phyloP scores from a whole-genome alignment of 2,888 invertebrate species.

The Drosophila algonquin region DNA sequence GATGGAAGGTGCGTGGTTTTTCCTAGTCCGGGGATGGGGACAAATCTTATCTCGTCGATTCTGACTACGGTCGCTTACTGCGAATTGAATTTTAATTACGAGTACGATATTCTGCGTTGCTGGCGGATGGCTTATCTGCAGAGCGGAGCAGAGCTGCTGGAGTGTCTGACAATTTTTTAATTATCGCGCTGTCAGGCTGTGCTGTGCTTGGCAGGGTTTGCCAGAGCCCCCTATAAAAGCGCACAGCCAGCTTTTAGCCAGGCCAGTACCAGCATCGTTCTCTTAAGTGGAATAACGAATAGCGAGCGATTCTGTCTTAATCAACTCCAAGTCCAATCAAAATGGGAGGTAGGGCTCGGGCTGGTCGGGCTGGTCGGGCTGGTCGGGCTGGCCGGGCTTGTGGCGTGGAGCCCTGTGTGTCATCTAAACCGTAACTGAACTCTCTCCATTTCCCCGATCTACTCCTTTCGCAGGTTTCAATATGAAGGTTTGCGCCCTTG shows the following conservation, averaged over 20 bases:
- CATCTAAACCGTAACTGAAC: neutral
- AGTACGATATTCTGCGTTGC: conserved; percentile 45
- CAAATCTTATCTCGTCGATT: conserved; percentile 29
- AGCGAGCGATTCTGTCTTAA: conserved; percentile 21
- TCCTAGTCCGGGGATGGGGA: neutral
- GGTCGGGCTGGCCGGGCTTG: neutral
- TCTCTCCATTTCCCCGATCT: neutral
- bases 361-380: neutral
- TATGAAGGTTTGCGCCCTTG: conserved; percentile 35
- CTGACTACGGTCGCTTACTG: neutral
- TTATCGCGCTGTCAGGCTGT: conserved; percentile 45
- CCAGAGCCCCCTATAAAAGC: conserved; percentile 55
- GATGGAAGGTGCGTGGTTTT: conserved; percentile 39
- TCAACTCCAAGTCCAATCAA: conserved; percentile 10
- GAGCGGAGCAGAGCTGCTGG: conserved; percentile 22
- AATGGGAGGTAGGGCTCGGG: conserved; percentile 37
- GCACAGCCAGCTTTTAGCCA: conserved; percentile 34
- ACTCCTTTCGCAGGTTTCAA: conserved; percentile 51
- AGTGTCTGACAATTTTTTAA: conserved; percentile 59
- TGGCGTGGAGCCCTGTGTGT: neutral
- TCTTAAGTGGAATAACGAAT: conserved; percentile 15
- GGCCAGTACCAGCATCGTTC: conserved; percentile 38
- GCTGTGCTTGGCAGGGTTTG: conserved; percentile 7
- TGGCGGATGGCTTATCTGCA: conserved; percentile 57
- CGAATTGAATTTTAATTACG: conserved; percentile 63